Percentiles rank a stretch among this genome's conserved stretches.
These are phyloP conservation scores for Pristionchus fissidentatus DNA, from an alignment of 2,888 invertebrate species.

Conservation along the genomic window DNA sequence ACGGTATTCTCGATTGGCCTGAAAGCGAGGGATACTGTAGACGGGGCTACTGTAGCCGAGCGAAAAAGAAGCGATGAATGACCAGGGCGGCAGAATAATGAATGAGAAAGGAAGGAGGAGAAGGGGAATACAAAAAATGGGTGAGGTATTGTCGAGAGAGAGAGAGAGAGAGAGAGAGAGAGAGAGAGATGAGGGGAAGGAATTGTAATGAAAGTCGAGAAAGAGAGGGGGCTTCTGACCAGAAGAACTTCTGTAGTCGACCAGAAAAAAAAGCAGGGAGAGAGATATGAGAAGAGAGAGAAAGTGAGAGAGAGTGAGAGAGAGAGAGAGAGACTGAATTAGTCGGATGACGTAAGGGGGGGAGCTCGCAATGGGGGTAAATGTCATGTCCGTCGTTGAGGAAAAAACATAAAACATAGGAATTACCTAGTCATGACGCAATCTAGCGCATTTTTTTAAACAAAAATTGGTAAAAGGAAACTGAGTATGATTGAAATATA, in stretches of 20 bases:
- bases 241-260: constrained; percentile 15
- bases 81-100: constrained; percentile 1
- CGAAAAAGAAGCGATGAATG: not conserved
- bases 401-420: not conserved
- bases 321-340: not conserved
- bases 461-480: too few relatives aligned
- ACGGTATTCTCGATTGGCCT: too few relatives aligned
- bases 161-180: not conserved
- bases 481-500: too few relatives aligned
- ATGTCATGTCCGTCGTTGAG: too few relatives aligned
- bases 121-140: constrained; percentile 16
- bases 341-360: not conserved
- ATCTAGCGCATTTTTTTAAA: too few relatives aligned
- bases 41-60: not conserved
- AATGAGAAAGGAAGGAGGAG: constrained; percentile 16
- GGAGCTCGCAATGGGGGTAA: too few relatives aligned
- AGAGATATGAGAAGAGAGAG: not conserved
- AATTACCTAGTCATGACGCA: not conserved
- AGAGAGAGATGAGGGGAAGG: not conserved
- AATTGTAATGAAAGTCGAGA: constrained; percentile 15
- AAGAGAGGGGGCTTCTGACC: not conserved
- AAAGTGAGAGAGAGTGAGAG: not conserved
- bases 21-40: constrained; percentile 32
- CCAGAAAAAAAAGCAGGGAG: not conserved
- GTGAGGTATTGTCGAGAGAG: constrained; percentile 9